Evolutionary conservation across 2,797 vertebrate species (phyloP).

Genomic region (Hyperoplus immaculatus): DNA sequence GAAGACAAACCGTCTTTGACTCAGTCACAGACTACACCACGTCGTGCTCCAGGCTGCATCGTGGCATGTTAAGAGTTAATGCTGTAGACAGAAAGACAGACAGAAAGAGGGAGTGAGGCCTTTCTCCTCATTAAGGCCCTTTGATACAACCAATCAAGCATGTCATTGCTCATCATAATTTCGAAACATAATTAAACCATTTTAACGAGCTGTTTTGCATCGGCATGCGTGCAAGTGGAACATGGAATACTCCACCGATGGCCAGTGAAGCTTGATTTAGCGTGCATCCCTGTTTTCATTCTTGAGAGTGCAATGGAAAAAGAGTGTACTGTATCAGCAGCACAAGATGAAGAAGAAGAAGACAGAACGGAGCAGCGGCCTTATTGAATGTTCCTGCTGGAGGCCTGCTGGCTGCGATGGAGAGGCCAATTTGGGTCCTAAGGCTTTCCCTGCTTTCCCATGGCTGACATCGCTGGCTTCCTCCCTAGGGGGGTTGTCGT

Average conservation of each 20-base stretch:
- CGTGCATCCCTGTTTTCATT: background rate
- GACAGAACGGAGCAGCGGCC: conserved; percentile 23
- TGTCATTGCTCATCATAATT: conserved; percentile 83
- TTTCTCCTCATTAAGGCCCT: conserved; percentile 71
- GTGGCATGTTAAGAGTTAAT: conserved; percentile 47
- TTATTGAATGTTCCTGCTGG: conserved; percentile 49
- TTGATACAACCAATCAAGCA: conserved; percentile 79
- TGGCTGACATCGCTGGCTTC: conserved; percentile 53
- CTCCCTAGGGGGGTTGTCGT: conserved; percentile 54
- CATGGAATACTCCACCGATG: conserved; percentile 38
- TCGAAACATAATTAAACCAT: conserved; percentile 72
- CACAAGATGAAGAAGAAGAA: conserved; percentile 33
- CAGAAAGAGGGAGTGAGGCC: conserved; percentile 23
- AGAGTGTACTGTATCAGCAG: background rate
- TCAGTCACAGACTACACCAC: background rate
- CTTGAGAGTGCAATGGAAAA: conserved; percentile 5
- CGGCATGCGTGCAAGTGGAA: conserved; percentile 27
- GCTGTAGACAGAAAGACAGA: conserved; percentile 33
- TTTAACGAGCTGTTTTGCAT: conserved; percentile 68
- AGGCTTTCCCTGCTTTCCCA: conserved; percentile 52
- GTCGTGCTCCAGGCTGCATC: conserved; percentile 45
- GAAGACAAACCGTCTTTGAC: conserved; percentile 43
- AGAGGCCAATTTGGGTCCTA: conserved; percentile 27
- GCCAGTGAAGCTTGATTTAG: conserved; percentile 21
- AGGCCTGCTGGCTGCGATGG: conserved; percentile 25